Conservation (phyloP, 2,113 vertebrate genomes). For the Charadrius vociferus region DNA sequence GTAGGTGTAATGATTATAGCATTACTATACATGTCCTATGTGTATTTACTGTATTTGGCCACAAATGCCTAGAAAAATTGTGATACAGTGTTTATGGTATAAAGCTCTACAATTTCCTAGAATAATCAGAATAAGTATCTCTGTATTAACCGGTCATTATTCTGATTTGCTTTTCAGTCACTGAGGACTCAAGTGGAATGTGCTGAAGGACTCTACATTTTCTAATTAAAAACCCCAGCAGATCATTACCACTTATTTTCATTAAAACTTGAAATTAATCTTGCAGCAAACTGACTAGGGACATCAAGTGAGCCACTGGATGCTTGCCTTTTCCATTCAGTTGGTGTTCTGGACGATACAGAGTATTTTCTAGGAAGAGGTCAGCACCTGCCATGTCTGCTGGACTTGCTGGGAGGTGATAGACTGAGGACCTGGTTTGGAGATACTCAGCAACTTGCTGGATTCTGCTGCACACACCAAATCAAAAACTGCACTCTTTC, state of each 20-base stretch:
- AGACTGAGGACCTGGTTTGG: neutral
- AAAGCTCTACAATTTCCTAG: neutral
- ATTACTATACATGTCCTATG: neutral
- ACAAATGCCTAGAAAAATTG: neutral
- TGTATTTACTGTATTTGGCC: neutral
- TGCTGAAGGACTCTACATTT: neutral
- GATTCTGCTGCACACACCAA: neutral
- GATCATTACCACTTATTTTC: neutral
- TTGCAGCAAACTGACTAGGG: neutral
- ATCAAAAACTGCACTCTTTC: neutral
- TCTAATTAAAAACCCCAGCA: constrained; percentile 11
- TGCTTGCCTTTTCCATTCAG: neutral
- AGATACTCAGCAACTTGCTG: neutral
- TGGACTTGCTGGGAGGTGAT: neutral
- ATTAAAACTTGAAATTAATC: constrained; percentile 38
- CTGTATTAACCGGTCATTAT: neutral
- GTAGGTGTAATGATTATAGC: neutral
- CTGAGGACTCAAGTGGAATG: neutral
- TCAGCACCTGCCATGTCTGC: neutral
- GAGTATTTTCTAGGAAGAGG: neutral
- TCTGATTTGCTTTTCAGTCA: neutral
- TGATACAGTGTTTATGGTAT: neutral
- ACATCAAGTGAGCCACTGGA: neutral
- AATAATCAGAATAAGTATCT: neutral
- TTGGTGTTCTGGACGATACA: neutral